phyloP scores from a whole-genome alignment of 1,140 invertebrate genomes.

The Antheraea mylitta region DNA sequence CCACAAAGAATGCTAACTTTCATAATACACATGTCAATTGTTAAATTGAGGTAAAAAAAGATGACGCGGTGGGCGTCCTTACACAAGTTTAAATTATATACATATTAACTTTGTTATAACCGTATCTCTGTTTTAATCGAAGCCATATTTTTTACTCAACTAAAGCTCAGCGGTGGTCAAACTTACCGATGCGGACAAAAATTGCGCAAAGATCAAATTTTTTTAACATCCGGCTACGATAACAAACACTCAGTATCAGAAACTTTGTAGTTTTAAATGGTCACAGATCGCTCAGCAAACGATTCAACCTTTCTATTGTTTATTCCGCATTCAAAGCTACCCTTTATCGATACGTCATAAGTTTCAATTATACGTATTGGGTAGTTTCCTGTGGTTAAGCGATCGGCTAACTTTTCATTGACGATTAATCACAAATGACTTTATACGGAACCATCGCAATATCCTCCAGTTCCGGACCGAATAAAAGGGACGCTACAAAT shows the following conservation, averaged over 20 bases:
- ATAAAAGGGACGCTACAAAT: conserved; percentile 48
- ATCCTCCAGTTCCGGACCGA: conserved; percentile 51
- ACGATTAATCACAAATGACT: conserved; percentile 47
- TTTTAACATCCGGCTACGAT: conserved; percentile 64
- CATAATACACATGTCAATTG: conserved; percentile 13
- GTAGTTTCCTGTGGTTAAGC: conserved; percentile 44
- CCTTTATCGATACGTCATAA: conserved; percentile 25
- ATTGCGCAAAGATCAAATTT: conserved; percentile 59
- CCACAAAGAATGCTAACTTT: conserved; percentile 17
- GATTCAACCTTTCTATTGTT: conserved; percentile 35
- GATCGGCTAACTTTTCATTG: conserved; percentile 26
- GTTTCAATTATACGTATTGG: conserved; percentile 62
- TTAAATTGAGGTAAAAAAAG: conserved; percentile 20
- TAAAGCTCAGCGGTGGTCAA: conserved; percentile 48
- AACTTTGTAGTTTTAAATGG: conserved; percentile 61
- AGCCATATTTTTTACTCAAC: conserved; percentile 58
- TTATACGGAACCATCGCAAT: conserved; percentile 51
- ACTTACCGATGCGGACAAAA: conserved; percentile 43
- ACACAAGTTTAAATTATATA: conserved; percentile 53
- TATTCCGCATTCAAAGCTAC: conserved; percentile 32
- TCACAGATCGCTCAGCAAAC: conserved; percentile 48
- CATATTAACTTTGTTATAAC: conserved; percentile 54
- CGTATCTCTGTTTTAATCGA: conserved; percentile 61
- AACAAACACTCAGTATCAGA: conserved; percentile 61
- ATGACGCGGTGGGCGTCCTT: conserved; percentile 32